Base-by-base conservation (phyloP, 2,113 vertebrate species). In the Lepisosteus osseus region DNA sequence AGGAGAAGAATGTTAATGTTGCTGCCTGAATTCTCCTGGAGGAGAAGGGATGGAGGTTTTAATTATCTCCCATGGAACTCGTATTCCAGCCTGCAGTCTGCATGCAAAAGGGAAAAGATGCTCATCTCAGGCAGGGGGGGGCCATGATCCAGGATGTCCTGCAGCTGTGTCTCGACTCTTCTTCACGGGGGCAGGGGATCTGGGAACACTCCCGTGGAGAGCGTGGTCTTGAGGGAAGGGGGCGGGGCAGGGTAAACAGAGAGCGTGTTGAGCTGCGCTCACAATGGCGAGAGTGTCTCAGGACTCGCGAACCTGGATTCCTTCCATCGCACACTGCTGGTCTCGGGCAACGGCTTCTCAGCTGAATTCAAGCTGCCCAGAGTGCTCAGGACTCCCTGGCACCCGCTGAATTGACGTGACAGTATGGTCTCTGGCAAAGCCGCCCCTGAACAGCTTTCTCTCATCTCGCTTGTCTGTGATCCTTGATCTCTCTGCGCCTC, bases 281-380 rank as follows among this genome's bases (percentile, higher is more conserved):
- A 77, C 64, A 74, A 42, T 47, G 64, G 51, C 45, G 14, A 40
- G 13, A 71, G 47, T 59, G 51, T 54, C 72, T 72, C n/a, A 7
- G n/a, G 15, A n/a, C 57, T 17, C 51, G 6, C 8, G 14, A 43
- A 64, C 54, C 66, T 17, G 61, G 72, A 72, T 55, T 67, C 51
- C 68, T 47, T 65, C 57, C 62, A 15, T 42, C 3, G 44, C 56
- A 65, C 3, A 54, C 54, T 47, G 47, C 44, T 65, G 62, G 3
- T 29, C 62, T 45, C 43, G 67, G 67, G 73, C 59, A 68, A 29
- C 67, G 61, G 42, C 40, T 17, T 68, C 64, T 70, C 67, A 72
- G 68, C 56, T 66, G 29, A 66, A 43, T 11, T 74, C 69, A 15
- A 42, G 63, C 65, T 62, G 65, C 61, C 44, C 42, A 29, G 13